Evolutionary conservation across 2,113 vertebrate genomes (phyloP), one percentile per base, ranked within the genome.

Genomic region (Malurus cyaneus): DNA sequence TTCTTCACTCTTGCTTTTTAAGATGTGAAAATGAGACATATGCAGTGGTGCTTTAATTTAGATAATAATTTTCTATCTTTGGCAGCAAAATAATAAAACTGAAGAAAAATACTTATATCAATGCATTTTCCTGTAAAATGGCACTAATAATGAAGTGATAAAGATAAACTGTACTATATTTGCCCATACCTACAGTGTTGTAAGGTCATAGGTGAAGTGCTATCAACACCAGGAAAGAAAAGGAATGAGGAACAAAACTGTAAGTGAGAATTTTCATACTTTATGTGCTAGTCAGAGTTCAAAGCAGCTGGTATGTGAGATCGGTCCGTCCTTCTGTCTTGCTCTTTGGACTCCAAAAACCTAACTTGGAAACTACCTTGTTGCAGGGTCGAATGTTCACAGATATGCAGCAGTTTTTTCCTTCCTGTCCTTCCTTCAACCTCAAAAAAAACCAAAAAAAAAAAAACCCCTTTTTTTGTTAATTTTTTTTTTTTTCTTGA

Each of bases 41-140:
- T 50, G 44, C 52, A 71, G 26, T 59, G 36, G 12, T 78, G 56
- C 54, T 95, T 96, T 94, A 86, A 92, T 94, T 95, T 88, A 91
- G 80, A 54, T 59, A 93, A 57, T 61, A 67, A 81, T 86, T 92
- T 88, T 88, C 72, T 86, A 18, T 88, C 54, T 91, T 80, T 93
- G 41, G 29, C 32, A 90, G 23, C 10, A 96, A 93, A 96, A 80
- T 61, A 88, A 84, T 19, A 50, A 64, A 78, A 80, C 16, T 34
- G 36, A 72, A 93, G 42, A 69, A 88, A 76, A 80, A 82, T 12
- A 28, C 46, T 69, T 78, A 25, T 71, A 67, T 84, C 59, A 77
- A 39, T 73, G 39, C 32, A 66, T 80, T 80, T 80, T 80, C 23
- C 56, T 66, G 17, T 14, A 86, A 92, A 88, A 69, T 67, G 34